phyloP scores from a whole-genome alignment of 2,113 vertebrate species.

The Anseranas semipalmata region DNA sequence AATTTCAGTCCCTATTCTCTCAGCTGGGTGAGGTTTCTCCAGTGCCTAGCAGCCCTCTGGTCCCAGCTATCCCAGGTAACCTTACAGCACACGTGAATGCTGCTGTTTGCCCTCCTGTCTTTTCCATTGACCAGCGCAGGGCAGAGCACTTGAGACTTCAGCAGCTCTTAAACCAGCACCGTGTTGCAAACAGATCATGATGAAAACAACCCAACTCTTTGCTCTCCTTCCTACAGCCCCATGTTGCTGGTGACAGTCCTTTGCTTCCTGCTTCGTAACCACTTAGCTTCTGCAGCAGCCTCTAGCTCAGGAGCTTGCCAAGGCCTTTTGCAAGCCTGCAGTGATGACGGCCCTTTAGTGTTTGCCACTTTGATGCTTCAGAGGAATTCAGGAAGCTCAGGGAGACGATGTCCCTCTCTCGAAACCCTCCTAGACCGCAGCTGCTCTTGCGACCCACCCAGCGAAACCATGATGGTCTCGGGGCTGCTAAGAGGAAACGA shows the following conservation, averaged over 20 bases:
- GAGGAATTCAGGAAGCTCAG: neutral
- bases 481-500: neutral
- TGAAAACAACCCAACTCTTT: neutral
- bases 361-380: neutral
- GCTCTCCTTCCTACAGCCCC: neutral
- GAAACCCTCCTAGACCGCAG: accelerated
- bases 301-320: neutral
- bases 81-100: neutral
- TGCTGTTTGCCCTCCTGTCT: neutral
- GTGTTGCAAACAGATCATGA: neutral
- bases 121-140: neutral
- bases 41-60: neutral
- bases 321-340: neutral
- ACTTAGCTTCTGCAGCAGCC: neutral
- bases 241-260: neutral
- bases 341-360: neutral
- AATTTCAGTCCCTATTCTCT: neutral
- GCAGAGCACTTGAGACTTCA: neutral
- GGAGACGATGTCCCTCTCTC: neutral
- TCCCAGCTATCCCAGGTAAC: neutral
- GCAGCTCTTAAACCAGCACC: neutral
- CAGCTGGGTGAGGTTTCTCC: neutral
- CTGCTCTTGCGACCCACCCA: neutral
- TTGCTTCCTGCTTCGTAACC: neutral
- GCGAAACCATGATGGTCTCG: accelerated